Conservation (phyloP, 2,888 invertebrate genomes). For the Platycheirus albimanus region DNA sequence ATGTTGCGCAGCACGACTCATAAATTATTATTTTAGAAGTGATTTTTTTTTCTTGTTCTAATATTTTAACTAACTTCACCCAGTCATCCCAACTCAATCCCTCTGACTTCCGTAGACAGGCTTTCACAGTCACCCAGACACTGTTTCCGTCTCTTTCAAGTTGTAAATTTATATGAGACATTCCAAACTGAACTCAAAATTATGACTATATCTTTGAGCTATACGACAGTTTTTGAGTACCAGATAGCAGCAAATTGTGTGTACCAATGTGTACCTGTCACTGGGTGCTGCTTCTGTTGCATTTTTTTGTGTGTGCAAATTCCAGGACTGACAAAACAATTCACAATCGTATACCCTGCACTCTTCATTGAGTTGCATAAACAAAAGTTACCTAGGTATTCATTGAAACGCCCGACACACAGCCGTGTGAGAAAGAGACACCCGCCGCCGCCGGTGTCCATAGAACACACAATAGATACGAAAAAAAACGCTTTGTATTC, state of each 20-base stretch:
- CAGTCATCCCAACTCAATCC: background rate
- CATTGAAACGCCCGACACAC: slow-evolving; percentile 40
- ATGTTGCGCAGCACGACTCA: slow-evolving; percentile 23
- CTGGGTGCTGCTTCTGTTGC: slow-evolving; percentile 6
- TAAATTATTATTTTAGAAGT: background rate
- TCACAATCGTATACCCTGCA: slow-evolving; percentile 54
- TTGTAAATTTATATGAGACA: slow-evolving; percentile 13
- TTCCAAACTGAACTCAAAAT: slow-evolving; percentile 50
- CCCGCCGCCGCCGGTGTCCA: slow-evolving; percentile 26
- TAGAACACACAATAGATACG: background rate
- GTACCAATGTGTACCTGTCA: slow-evolving; percentile 29
- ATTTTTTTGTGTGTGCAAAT: slow-evolving; percentile 55
- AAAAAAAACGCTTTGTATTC: slow-evolving; percentile 51
- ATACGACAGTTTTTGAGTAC: slow-evolving; percentile 35
- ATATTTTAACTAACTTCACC: too few relatives aligned
- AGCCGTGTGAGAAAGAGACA: slow-evolving; percentile 23
- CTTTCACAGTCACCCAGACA: slow-evolving; percentile 37
- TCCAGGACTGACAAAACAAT: slow-evolving; percentile 49
- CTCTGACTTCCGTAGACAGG: background rate
- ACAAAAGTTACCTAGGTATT: slow-evolving; percentile 67
- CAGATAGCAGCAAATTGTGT: background rate
- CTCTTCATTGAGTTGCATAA: slow-evolving; percentile 35
- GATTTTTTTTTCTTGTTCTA: too few relatives aligned
- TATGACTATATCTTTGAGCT: too few relatives aligned
- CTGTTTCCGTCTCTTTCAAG: slow-evolving; percentile 30